Percentiles rank a stretch among this genome's conserved stretches.
Conservation (phyloP, 2,797 vertebrate species). For the Chaetodon trifasciatus region DNA sequence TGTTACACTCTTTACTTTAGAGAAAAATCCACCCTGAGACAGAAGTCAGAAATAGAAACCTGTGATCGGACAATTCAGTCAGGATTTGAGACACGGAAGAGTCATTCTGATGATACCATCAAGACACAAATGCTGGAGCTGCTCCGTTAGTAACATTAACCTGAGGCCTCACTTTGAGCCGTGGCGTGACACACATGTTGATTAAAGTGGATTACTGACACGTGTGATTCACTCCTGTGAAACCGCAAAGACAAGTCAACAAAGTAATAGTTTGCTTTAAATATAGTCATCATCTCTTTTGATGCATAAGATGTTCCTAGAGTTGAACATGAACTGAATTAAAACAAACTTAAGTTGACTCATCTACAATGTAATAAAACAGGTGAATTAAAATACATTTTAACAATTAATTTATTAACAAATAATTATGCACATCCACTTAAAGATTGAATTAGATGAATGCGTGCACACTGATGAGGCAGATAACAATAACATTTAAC, state of each 20-base stretch:
- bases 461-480: background rate
- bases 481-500: background rate
- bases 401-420: background rate
- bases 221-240: conserved; percentile 48
- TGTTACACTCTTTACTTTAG: conserved; percentile 35
- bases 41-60: conserved; percentile 52
- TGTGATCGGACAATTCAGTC: conserved; percentile 27
- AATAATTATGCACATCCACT: background rate
- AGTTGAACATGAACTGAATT: background rate
- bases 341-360: background rate
- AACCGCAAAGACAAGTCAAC: conserved; percentile 39
- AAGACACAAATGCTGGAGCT: conserved; percentile 13
- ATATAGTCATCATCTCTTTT: background rate
- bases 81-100: conserved; percentile 39
- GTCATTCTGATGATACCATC: conserved; percentile 52
- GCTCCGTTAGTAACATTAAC: conserved; percentile 45
- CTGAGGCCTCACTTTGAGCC: conserved; percentile 26
- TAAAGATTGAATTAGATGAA: background rate
- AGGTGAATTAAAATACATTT: background rate
- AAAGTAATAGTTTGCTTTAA: conserved; percentile 16
- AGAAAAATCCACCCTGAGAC: conserved; percentile 31
- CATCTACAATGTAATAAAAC: no score
- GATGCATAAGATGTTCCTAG: background rate
- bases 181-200: conserved; percentile 39
- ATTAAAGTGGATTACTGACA: conserved; percentile 54